These are phyloP conservation scores for Trachops cirrhosus DNA, from an alignment of 2,797 vertebrate genomes.

Conservation along the genomic window DNA sequence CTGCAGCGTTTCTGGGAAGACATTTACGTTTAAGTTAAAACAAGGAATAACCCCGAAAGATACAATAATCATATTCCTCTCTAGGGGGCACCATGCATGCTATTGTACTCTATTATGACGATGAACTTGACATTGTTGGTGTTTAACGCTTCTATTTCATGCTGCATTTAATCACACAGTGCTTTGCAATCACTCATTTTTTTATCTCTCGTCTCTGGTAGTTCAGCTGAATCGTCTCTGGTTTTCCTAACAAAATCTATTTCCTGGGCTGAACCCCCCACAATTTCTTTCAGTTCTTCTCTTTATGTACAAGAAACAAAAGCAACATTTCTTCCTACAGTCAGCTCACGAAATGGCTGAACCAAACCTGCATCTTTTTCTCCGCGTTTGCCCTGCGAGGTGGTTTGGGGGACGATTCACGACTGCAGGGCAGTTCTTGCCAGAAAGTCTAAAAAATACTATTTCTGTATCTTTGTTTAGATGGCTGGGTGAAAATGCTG, in stretches of 20 bases:
- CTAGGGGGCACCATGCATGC: not conserved
- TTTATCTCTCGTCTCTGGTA: not conserved
- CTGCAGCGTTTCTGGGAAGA: conserved; percentile 79
- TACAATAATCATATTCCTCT: not conserved
- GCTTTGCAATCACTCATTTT: not conserved
- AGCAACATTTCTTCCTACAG: not conserved
- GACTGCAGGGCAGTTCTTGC: not conserved
- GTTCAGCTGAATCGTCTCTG: not conserved
- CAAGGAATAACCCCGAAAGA: not conserved
- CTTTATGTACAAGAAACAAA: not conserved
- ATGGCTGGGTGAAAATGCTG: not conserved
- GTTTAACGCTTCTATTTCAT: not conserved
- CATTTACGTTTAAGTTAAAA: not conserved
- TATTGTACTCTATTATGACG: not conserved
- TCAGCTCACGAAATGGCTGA: not conserved
- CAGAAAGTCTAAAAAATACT: not conserved
- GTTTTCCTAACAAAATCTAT: not conserved
- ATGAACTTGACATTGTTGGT: not conserved
- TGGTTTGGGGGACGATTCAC: not conserved
- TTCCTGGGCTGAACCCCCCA: not conserved
- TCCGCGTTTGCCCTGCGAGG: not conserved
- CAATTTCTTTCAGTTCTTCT: not conserved
- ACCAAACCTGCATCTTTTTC: not conserved
- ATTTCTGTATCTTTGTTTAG: not conserved
- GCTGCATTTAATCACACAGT: not conserved